Evolutionary conservation across 1,140 invertebrate species (phyloP).

Genomic region (Pogonognathellus flavescens): DNA sequence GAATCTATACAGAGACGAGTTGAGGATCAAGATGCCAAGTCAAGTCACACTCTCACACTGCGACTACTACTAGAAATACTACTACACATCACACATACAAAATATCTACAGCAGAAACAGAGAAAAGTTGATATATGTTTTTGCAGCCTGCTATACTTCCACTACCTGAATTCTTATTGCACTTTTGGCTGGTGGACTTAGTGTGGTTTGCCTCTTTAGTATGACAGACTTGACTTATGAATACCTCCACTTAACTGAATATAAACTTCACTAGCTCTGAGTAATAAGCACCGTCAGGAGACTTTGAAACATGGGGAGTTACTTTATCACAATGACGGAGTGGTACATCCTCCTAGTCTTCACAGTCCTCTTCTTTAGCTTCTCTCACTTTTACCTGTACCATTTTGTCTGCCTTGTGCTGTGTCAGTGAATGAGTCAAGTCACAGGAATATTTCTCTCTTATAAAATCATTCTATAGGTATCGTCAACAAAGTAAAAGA

Average conservation of each 20-base stretch:
- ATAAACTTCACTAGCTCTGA: slow-evolving; percentile 1
- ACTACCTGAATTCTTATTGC: slow-evolving; percentile 44
- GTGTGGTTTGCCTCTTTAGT: slow-evolving; percentile 20
- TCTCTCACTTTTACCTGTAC: slow-evolving; percentile 19
- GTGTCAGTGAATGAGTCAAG: not conserved
- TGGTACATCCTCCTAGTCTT: not conserved
- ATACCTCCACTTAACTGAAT: slow-evolving; percentile 34
- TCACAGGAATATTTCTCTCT: not conserved
- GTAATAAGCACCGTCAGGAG: slow-evolving; percentile 40
- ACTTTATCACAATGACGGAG: not conserved
- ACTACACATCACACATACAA: slow-evolving; percentile 28
- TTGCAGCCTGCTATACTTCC: not conserved
- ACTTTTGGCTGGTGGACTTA: not conserved
- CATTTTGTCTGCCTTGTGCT: no score
- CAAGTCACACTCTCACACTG: no score
- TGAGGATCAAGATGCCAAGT: not conserved
- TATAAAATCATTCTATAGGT: slow-evolving; percentile 25
- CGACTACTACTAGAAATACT: no score
- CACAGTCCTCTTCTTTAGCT: not conserved
- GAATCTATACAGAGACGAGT: not conserved
- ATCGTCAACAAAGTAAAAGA: not conserved
- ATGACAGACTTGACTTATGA: slow-evolving; percentile 40
- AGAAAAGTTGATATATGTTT: slow-evolving; percentile 10
- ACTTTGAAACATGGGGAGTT: slow-evolving; percentile 29
- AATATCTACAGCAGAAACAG: not conserved